phyloP scores from a whole-genome alignment of 2,113 vertebrate species.

The Nesogale talazaci region DNA sequence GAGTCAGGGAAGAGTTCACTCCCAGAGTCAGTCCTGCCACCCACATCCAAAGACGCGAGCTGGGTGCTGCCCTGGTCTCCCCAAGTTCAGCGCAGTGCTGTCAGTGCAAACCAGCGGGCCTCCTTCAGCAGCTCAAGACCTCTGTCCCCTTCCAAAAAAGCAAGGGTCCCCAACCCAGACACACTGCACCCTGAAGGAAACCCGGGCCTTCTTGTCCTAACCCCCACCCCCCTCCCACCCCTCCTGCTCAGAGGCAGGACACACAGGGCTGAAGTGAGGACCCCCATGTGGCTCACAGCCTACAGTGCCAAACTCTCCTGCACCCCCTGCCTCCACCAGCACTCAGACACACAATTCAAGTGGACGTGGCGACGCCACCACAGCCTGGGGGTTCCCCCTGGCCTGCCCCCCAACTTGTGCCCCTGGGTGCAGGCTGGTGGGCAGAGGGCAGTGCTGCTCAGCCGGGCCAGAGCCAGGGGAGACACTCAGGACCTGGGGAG shows the following conservation, averaged over 20 bases:
- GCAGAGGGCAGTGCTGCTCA: not conserved
- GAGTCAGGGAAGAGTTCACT: constrained; percentile 78
- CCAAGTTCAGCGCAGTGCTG: not conserved
- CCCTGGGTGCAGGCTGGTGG: too few relatives aligned
- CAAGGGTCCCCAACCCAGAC: not conserved
- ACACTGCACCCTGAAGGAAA: not conserved
- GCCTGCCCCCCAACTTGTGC: too few relatives aligned
- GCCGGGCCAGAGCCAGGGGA: not conserved
- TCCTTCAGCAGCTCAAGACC: constrained; percentile 19
- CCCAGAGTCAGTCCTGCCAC: constrained; percentile 64
- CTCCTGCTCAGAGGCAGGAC: too few relatives aligned
- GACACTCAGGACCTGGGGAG: not conserved
- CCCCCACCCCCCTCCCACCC: too few relatives aligned
- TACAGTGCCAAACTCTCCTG: not conserved
- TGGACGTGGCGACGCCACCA: accelerated
- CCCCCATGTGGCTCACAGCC: accelerated
- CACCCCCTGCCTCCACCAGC: not conserved
- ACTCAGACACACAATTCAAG: too few relatives aligned
- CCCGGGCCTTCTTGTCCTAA: not conserved
- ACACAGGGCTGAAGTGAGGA: too few relatives aligned
- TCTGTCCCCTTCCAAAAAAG: too few relatives aligned
- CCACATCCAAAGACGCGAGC: constrained; percentile 68
- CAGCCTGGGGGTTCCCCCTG: too few relatives aligned
- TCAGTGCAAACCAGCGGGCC: not conserved
- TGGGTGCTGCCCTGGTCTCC: constrained; percentile 61